Evolutionary conservation across 2,888 invertebrate genomes (phyloP).

Genomic region (Therioaphis trifolii): DNA sequence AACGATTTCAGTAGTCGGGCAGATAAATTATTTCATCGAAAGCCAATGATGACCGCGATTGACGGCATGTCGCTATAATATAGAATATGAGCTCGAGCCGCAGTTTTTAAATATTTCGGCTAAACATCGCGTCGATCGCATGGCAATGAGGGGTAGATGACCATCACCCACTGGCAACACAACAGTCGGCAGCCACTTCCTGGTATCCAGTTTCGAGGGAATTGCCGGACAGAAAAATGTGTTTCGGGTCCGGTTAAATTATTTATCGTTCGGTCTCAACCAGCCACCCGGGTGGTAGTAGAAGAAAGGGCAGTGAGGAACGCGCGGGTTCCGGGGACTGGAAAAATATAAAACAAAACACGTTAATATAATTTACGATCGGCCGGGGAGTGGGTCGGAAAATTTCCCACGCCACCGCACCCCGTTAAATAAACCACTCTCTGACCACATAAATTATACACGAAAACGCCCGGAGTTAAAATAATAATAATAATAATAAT

Average conservation of each 20-base stretch:
- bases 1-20: too few species aligned
- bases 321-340: background rate
- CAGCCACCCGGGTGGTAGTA: background rate
- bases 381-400: background rate
- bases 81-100: too few species aligned
- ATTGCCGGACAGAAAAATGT: slow-evolving; percentile 9
- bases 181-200: background rate
- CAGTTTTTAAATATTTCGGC: background rate
- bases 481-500: too few species aligned
- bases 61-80: too few species aligned
- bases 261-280: background rate
- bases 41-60: too few species aligned
- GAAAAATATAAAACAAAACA: slow-evolving; percentile 4
- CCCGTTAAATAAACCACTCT: background rate
- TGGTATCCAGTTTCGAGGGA: background rate
- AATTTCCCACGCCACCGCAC: background rate
- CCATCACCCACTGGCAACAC: background rate
- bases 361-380: background rate
- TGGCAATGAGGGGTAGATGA: background rate
- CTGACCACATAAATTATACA: background rate
- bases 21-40: too few species aligned
- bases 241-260: slow-evolving; percentile 6
- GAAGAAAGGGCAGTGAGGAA: background rate
- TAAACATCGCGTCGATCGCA: background rate
- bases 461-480: background rate